These are phyloP conservation scores for Ciona savignyi DNA, from an alignment of 23 tunicate species.

Conservation along the genomic window DNA sequence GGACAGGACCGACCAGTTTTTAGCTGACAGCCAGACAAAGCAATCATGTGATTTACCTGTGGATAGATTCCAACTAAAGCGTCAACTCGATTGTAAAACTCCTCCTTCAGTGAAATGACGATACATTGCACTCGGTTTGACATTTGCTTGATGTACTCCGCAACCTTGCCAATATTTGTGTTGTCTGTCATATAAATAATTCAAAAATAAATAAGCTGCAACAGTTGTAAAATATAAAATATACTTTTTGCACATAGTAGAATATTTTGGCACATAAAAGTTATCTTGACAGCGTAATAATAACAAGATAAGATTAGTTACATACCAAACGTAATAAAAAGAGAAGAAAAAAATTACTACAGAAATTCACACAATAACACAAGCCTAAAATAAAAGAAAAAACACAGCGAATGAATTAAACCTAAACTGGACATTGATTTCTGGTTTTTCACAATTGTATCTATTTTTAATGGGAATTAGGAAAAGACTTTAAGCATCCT, in stretches of 20 bases:
- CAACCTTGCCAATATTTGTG: slow-evolving; percentile 99
- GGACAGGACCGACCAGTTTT: no score
- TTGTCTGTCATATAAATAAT: slow-evolving; percentile 47
- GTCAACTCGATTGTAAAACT: slow-evolving; percentile 97
- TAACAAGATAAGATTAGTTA: no score
- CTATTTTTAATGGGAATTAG: no score
- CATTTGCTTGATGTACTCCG: slow-evolving; percentile 96
- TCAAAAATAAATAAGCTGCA: not conserved
- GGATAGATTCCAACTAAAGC: slow-evolving; percentile 98
- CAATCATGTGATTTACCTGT: slow-evolving; percentile 28
- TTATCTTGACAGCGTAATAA: no score
- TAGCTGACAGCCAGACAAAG: no score
- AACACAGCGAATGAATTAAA: not conserved
- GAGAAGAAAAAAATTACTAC: not conserved
- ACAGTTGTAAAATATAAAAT: not conserved
- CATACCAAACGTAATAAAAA: not conserved
- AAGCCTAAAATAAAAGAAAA: not conserved
- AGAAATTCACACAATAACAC: no score
- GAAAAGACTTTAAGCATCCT: no score
- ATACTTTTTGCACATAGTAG: no score
- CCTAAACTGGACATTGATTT: not conserved
- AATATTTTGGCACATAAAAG: no score
- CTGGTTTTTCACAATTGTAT: no score
- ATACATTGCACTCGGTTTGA: slow-evolving; percentile 96
- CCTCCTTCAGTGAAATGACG: slow-evolving; percentile 97